Evolutionary conservation across 2,113 vertebrate species (phyloP).

Genomic region (Marmota monax): DNA sequence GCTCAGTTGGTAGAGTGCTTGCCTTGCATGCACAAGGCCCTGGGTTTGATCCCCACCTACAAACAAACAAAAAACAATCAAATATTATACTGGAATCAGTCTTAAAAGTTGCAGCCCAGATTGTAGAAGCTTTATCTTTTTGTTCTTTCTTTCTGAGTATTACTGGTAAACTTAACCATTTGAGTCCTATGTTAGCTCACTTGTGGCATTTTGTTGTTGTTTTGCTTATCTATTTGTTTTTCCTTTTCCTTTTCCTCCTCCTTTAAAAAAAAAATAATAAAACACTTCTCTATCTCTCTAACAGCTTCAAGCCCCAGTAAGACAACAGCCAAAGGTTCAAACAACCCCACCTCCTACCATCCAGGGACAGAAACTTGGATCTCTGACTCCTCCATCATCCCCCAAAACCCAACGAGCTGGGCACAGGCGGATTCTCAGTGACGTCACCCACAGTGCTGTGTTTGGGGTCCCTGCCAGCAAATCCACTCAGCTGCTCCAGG

Average conservation of each 20-base stretch:
- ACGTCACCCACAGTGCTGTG: conserved; percentile 97
- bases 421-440: conserved; percentile 97
- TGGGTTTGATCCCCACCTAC: too few species aligned
- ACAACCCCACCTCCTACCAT: conserved; percentile 72
- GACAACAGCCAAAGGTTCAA: conserved; percentile 85
- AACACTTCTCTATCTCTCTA: conserved; percentile 35
- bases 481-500: conserved; percentile 97
- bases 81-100: not conserved
- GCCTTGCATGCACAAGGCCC: too few species aligned
- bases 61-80: not conserved
- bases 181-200: not conserved
- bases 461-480: conserved; percentile 98
- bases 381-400: conserved; percentile 97
- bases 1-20: too few species aligned
- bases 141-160: not conserved
- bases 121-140: not conserved
- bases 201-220: conserved; percentile 27
- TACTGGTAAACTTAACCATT: conserved; percentile 9
- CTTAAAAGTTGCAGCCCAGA: not conserved
- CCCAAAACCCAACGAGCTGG: conserved; percentile 95
- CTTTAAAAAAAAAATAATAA: not conserved
- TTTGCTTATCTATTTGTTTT: conserved; percentile 11
- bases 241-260: not conserved
- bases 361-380: conserved; percentile 92
- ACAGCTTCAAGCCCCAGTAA: conserved; percentile 84